Base-by-base conservation (phyloP, 2,888 invertebrate species). In the Zelleria hepariella region DNA sequence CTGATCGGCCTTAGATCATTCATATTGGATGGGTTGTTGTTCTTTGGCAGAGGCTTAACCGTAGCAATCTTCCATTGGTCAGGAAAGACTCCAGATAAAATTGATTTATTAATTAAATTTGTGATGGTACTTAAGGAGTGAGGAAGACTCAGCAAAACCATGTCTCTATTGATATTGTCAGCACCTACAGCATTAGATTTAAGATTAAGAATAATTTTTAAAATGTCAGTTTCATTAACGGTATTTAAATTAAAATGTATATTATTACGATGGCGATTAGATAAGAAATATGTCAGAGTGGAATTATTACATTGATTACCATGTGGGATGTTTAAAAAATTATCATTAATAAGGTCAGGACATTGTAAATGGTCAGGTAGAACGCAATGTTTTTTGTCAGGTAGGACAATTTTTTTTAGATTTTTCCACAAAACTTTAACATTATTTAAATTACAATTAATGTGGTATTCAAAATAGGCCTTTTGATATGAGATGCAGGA, bases 401-500 rank as follows among this genome's bases (percentile, higher is more conserved):
- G 27, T 4, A 27, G 27, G 6, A 27, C 27, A 2, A n/a, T 7
- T 7, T 23, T 2, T 24, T 52, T 52, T 8, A 52, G 24, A 24
- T 52, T 23, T 10, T 23, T 21, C 57, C 48, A 57, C 24, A 57
- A 21, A 15, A 32, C 32, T 24, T 32, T 49, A 15, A 26, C 15
- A 18, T 58, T 58, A 27, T 49, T 8, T 24, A 49, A 18, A 25
- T 58, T 49, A 7, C 26, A 49, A 49, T 58, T 58, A 25, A 58
- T 49, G 8, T 25, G 26, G 20, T 42, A 15, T 25, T 24, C 24
- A 20, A 25, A 58, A 52, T 32, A 52, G 2, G 58, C 58, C 2
- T 10, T 23, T 15, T 52, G n/a, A n/a, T n/a, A n/a, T n/a, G n/a
- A n/a, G n/a, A n/a, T n/a, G n/a, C n/a, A n/a, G n/a, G n/a, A n/a